These are phyloP conservation scores for Pentamera pediparva DNA, from an alignment of 53 echinoderm and acorn worm genomes.

Conservation along the genomic window DNA sequence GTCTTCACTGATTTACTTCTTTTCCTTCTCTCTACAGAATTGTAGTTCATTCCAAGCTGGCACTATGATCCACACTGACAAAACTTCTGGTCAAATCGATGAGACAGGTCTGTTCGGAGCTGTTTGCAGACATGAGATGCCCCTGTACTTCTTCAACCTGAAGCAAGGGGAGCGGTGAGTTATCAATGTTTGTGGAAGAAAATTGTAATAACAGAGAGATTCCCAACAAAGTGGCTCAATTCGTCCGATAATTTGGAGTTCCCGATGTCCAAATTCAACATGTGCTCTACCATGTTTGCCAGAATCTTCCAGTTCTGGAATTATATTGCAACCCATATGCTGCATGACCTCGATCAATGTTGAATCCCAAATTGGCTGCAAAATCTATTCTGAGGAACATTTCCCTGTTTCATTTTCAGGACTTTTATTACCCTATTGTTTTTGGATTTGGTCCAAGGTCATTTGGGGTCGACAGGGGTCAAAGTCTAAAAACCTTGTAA, in stretches of 20 bases:
- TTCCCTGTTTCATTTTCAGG: too few relatives aligned
- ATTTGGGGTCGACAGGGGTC: too few relatives aligned
- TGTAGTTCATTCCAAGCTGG: slow-evolving; percentile 33
- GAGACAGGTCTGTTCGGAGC: slow-evolving; percentile 33
- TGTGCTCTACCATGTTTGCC: too few relatives aligned
- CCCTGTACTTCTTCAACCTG: slow-evolving; percentile 18
- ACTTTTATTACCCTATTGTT: too few relatives aligned
- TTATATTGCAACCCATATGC: neutral
- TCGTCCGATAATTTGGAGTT: too few relatives aligned
- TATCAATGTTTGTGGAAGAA: neutral
- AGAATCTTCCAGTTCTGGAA: too few relatives aligned
- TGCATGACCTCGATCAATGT: neutral
- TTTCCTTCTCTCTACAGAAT: neutral
- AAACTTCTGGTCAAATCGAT: slow-evolving; percentile 7
- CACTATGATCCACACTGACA: neutral
- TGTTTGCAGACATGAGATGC: slow-evolving; percentile 34
- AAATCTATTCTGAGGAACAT: neutral
- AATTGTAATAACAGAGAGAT: too few relatives aligned
- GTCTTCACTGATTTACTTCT: neutral
- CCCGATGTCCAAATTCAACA: too few relatives aligned
- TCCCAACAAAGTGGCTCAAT: too few relatives aligned
- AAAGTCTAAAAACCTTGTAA: too few relatives aligned
- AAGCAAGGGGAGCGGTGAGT: slow-evolving; percentile 29
- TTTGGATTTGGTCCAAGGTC: too few relatives aligned
- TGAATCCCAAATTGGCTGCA: neutral